A percentile compares a stretch with the other conserved stretches of the same genome.
Conservation (phyloP, 2,888 invertebrate genomes). For the Hymenopus coronatus region DNA sequence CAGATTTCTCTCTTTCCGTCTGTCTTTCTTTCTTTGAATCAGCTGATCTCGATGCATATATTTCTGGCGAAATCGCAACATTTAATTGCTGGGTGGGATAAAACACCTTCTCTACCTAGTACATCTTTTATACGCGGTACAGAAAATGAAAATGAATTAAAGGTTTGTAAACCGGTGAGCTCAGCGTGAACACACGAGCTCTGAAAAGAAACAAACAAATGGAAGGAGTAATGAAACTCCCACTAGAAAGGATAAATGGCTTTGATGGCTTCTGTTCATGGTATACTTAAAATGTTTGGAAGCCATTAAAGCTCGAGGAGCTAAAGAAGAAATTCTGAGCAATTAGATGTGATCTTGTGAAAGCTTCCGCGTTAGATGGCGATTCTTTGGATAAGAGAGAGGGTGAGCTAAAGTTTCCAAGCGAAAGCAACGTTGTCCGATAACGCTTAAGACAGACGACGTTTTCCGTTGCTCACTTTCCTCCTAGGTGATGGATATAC, state of each 20-base stretch:
- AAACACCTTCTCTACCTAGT: too few species aligned
- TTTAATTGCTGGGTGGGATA: too few species aligned
- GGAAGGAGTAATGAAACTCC: not conserved
- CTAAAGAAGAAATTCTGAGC: not conserved
- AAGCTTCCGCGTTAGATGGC: not conserved
- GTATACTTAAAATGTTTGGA: not conserved
- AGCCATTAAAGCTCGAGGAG: not conserved
- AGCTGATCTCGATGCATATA: too few species aligned
- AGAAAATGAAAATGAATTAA: too few species aligned
- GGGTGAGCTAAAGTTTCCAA: not conserved
- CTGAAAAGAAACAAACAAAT: not conserved
- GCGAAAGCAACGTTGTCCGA: not conserved
- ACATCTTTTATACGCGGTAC: too few species aligned
- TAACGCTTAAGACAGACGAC: not conserved
- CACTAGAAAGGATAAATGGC: not conserved
- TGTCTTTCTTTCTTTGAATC: too few species aligned
- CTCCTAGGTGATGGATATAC: not conserved
- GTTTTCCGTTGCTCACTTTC: not conserved
- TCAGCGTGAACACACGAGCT: not conserved
- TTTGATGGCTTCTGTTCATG: not conserved
- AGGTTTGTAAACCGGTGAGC: not conserved
- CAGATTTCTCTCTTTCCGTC: too few species aligned
- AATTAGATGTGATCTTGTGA: not conserved
- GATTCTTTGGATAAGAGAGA: not conserved
- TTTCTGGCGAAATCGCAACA: too few species aligned